phyloP scores from a whole-genome alignment of 2,797 vertebrate species.

The Taenioides sp. region DNA sequence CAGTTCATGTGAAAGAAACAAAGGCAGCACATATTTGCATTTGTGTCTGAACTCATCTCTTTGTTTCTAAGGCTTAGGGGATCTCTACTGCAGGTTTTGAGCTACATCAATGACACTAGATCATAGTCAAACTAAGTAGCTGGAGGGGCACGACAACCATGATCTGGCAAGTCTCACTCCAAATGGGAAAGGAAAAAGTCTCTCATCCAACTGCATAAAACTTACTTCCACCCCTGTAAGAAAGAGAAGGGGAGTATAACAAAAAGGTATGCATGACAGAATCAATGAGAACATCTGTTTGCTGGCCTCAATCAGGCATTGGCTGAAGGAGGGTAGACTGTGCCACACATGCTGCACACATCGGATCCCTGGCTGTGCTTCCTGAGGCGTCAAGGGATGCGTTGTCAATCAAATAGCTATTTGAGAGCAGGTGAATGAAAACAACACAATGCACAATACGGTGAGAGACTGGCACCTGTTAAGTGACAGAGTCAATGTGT shows the following conservation, averaged over 20 bases:
- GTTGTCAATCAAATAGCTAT: slow-evolving; percentile 72
- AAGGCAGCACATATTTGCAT: slow-evolving; percentile 34
- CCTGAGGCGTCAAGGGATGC: slow-evolving; percentile 63
- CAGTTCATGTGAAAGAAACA: slow-evolving; percentile 23
- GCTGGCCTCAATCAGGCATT: slow-evolving; percentile 63
- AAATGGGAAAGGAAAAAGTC: slow-evolving; percentile 54
- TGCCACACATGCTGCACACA: slow-evolving; percentile 49
- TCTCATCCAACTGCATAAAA: slow-evolving; percentile 62
- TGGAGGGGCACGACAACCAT: slow-evolving; percentile 59
- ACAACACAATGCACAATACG: slow-evolving; percentile 66
- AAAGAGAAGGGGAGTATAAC: slow-evolving; percentile 50
- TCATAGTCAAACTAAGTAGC: slow-evolving; percentile 65
- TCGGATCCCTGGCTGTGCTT: slow-evolving; percentile 67
- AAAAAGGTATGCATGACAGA: slow-evolving; percentile 56
- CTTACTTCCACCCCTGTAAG: slow-evolving; percentile 35
- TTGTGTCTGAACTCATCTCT: slow-evolving; percentile 27
- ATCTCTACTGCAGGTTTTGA: slow-evolving; percentile 61
- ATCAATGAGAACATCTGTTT: slow-evolving; percentile 70
- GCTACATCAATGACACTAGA: slow-evolving; percentile 59
- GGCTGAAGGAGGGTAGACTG: slow-evolving; percentile 55
- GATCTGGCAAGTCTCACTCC: slow-evolving; percentile 60
- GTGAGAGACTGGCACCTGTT: slow-evolving; percentile 39
- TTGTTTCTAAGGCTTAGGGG: slow-evolving; percentile 49
- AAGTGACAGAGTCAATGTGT: slow-evolving; percentile 15
- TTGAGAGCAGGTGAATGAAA: slow-evolving; percentile 67